Evolutionary conservation across 1,140 invertebrate genomes (phyloP).

Genomic region (Brachionus rubens): DNA sequence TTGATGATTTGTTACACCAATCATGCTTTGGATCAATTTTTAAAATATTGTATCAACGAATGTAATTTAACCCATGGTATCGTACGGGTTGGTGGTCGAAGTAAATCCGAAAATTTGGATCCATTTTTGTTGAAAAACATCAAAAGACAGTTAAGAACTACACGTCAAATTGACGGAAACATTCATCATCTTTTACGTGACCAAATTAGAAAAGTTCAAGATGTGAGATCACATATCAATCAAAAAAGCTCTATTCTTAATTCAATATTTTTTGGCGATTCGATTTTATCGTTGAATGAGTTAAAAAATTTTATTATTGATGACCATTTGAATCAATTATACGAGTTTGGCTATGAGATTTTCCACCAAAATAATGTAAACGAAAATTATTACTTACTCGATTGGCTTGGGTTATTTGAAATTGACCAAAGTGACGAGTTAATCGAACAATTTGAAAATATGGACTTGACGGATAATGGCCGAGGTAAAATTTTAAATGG

Average conservation of each 20-base stretch:
- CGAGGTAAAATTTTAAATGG: not conserved
- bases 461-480: not conserved
- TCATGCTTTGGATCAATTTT: too few species aligned
- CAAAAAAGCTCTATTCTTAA: not conserved
- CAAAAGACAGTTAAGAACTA: not conserved
- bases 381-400: too few species aligned
- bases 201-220: not conserved
- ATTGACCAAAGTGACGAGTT: not conserved
- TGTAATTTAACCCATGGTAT: too few species aligned
- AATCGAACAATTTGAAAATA: not conserved
- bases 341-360: too few species aligned
- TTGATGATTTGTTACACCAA: too few species aligned
- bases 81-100: too few species aligned
- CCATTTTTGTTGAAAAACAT: conserved; percentile 58
- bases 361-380: not conserved
- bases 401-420: too few species aligned
- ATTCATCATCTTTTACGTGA: not conserved
- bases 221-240: not conserved
- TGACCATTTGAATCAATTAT: not conserved
- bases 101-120: too few species aligned
- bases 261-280: not conserved
- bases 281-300: not conserved
- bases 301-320: not conserved
- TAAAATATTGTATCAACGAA: too few species aligned
- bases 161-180: not conserved